Evolutionary conservation across 2,888 invertebrate species (phyloP), one percentile per base, ranked within the genome.

Genomic region (Lathronympha strigana): DNA sequence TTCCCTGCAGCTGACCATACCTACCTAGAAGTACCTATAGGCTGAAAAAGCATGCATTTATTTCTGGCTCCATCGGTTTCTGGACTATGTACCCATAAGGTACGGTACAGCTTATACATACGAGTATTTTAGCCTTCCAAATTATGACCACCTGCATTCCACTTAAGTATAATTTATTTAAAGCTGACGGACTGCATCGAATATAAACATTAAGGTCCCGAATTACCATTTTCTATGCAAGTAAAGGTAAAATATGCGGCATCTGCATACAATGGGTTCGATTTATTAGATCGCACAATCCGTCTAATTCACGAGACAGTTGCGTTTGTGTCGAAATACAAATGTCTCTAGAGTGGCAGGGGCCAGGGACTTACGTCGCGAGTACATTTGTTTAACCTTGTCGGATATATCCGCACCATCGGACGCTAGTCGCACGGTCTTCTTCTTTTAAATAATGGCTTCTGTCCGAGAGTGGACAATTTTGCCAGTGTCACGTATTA

Each of bases 211-310:
- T 45, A 57, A 31, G 6, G 54, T 15, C 2, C 43, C 17, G 43
- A 57, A 57, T 57, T 45, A 54, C 53, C 53, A 57, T 57, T 57
- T 57, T 57, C 57, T 57, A 57, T 57, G 57, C 57, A 57, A 57
- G 57, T 45, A 57, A 57, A 57, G 40, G 57, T 45, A 57, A 57
- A 31, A 19, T 45, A 45, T 57, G 31, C 43, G n/a, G 13, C 57
- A 57, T 57, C 31, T 45, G 43, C 57, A 57, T 57, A 57, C 57
- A 57, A 57, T 57, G 40, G 57, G n/a, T 21, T 45, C 57, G 19
- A 57, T 57, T 45, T 57, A 57, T 57, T 57, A 57, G 57, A 57
- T 55, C 55, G 40, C 31, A 43, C 25, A 31, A 28, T 49, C 38
- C 38, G 21, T 11, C 21, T 45, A 45, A 47, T 47, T 47, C 23